Conservation (phyloP, 2,113 vertebrate species). For the Leptobrachium leishanense region DNA sequence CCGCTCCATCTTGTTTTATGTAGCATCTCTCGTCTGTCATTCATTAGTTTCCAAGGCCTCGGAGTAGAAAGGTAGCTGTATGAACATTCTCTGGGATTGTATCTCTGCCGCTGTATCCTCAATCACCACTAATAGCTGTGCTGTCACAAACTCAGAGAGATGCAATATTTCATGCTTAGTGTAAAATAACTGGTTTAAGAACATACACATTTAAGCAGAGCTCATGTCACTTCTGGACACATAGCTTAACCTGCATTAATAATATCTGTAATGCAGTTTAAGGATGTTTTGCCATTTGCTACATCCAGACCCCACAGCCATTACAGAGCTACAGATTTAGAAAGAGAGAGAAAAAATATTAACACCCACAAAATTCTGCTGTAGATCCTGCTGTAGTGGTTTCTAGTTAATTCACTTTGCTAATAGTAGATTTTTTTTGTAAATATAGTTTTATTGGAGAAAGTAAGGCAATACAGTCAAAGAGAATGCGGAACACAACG, state of each 20-base stretch:
- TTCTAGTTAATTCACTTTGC: too few relatives aligned
- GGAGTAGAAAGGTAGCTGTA: conserved; percentile 63
- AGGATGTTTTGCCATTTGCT: neutral
- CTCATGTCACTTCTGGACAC: conserved; percentile 36
- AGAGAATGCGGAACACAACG: too few relatives aligned
- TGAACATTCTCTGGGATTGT: conserved; percentile 69
- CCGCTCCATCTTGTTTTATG: conserved; percentile 56
- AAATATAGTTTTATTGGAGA: too few relatives aligned
- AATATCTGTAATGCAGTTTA: conserved; percentile 1
- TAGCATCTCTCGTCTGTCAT: conserved; percentile 58
- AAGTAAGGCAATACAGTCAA: too few relatives aligned
- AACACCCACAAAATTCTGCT: too few relatives aligned
- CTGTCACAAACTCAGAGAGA: conserved; percentile 73
- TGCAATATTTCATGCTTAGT: conserved; percentile 62
- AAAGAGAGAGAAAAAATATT: too few relatives aligned
- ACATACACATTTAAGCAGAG: conserved; percentile 52
- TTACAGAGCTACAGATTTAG: too few relatives aligned
- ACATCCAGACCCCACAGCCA: too few relatives aligned
- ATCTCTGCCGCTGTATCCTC: conserved; percentile 69
- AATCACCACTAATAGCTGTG: conserved; percentile 83
- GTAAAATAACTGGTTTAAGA: conserved; percentile 57
- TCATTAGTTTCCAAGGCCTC: conserved; percentile 63
- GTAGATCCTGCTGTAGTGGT: too few relatives aligned
- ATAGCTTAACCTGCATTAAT: neutral
- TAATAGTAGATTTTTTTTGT: too few relatives aligned